A percentile compares a stretch with the other conserved stretches of the same genome.
These are phyloP conservation scores for Diarsia mendica DNA, from an alignment of 2,888 invertebrate species.

Conservation along the genomic window DNA sequence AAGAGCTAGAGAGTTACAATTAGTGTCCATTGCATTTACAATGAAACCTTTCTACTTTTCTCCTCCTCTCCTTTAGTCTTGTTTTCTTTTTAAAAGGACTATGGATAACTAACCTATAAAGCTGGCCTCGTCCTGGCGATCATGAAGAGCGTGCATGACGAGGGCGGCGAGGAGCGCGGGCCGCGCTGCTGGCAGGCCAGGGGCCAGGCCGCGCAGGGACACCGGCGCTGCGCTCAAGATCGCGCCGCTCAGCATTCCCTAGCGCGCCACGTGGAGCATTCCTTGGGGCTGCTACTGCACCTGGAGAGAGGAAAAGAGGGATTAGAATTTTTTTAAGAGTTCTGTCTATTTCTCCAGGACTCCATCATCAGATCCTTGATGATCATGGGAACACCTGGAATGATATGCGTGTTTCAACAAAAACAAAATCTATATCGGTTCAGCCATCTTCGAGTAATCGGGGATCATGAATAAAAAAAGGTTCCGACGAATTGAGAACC, in stretches of 20 bases:
- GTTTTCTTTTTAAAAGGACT: background rate
- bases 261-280: slow-evolving; percentile 71
- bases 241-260: slow-evolving; percentile 88
- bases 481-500: no score
- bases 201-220: slow-evolving; percentile 91
- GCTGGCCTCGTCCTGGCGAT: slow-evolving; percentile 90
- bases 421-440: no score
- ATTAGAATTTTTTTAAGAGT: no score
- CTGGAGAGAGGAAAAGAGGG: background rate
- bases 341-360: no score
- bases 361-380: no score
- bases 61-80: no score
- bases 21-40: no score
- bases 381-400: no score
- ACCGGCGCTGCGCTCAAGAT: slow-evolving; percentile 89
- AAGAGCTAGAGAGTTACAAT: background rate
- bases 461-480: no score
- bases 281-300: slow-evolving; percentile 47
- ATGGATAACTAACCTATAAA: slow-evolving; percentile 89
- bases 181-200: slow-evolving; percentile 91
- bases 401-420: no score
- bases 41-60: no score
- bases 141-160: slow-evolving; percentile 89
- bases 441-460: no score
- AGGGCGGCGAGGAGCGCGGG: slow-evolving; percentile 88